A percentile compares a stretch with the other conserved stretches of the same genome.
These are phyloP conservation scores for Arion vulgaris DNA, from an alignment of 1,140 invertebrate species.

Conservation along the genomic window DNA sequence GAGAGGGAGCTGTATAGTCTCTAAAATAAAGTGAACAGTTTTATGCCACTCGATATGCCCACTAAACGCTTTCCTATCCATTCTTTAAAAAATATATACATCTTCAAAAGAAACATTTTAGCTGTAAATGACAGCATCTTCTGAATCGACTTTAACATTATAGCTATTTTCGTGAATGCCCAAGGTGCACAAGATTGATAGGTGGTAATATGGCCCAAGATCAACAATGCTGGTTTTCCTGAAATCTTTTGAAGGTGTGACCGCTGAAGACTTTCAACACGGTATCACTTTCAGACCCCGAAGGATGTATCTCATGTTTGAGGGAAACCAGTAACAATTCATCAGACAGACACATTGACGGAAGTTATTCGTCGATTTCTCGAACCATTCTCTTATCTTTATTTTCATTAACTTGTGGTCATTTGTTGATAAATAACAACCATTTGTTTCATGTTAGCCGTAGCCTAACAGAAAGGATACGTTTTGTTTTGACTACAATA, in stretches of 20 bases:
- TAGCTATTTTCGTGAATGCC: no score
- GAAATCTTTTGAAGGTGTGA: neutral
- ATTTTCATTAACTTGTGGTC: neutral
- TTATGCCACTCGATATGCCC: no score
- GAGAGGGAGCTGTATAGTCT: no score
- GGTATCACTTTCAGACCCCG: constrained; percentile 8
- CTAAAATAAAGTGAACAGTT: no score
- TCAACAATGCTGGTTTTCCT: neutral
- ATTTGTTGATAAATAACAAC: neutral
- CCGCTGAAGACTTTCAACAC: neutral
- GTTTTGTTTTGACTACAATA: neutral
- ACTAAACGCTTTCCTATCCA: no score
- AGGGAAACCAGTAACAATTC: neutral
- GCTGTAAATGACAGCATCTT: no score
- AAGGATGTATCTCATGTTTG: neutral
- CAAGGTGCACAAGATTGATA: no score
- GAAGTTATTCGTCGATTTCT: neutral
- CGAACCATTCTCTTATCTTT: neutral
- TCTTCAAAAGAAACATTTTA: no score
- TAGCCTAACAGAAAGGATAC: neutral
- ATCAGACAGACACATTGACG: neutral
- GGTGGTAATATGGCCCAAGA: neutral
- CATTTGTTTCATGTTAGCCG: neutral
- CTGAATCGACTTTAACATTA: no score
- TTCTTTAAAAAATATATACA: no score